Base-by-base conservation (phyloP, 2,797 vertebrate genomes). In the Semaprochilodus insignis region DNA sequence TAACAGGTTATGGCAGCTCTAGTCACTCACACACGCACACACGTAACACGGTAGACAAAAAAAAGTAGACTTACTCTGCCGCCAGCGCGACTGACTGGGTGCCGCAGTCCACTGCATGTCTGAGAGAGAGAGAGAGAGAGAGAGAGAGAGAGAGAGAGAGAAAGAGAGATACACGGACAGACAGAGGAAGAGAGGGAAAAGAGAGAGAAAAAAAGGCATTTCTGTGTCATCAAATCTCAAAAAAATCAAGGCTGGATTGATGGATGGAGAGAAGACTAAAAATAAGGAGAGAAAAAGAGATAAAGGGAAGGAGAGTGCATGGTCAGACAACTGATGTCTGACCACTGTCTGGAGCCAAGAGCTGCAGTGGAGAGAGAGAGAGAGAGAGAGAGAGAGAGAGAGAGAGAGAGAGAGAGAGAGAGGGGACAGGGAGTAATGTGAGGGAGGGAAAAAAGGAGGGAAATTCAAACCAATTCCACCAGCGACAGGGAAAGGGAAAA, bases 301-400 rank as follows among this genome's bases (percentile, higher is more conserved):
- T 13, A 69, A 62, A 60, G 69, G 48, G 75, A 36, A 80, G 3
- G 36, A 83, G 27, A 80, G 85, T 87, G 88, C 67, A 82, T 77
- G 73, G 88, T 89, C 92, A 93, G 91, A 92, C 88, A 91, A 91
- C 87, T 90, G 86, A 90, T 89, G 93, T 94, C 94, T 94, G 88
- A 92, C 83, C 25, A 54, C 93, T 89, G 92, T 93, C 94, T 95
- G 91, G 90, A 93, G 91, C 87, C 86, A 90, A 93, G 92, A 93
- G 92, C 92, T 91, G 89, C 91, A 93, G 90, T 90, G 87, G 57
- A 65, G 81, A 80, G 78, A 63, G 34, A 78, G 65, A 55, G 77
- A 40, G 65, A 52, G 57, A 25, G 81, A n/a, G 51, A 31, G 55
- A 52, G 36, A 71, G 65, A 54, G 74, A 25, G 74, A 77, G 74